phyloP scores from a whole-genome alignment of 1,140 invertebrate species.

The Rhagoletis zephyria region DNA sequence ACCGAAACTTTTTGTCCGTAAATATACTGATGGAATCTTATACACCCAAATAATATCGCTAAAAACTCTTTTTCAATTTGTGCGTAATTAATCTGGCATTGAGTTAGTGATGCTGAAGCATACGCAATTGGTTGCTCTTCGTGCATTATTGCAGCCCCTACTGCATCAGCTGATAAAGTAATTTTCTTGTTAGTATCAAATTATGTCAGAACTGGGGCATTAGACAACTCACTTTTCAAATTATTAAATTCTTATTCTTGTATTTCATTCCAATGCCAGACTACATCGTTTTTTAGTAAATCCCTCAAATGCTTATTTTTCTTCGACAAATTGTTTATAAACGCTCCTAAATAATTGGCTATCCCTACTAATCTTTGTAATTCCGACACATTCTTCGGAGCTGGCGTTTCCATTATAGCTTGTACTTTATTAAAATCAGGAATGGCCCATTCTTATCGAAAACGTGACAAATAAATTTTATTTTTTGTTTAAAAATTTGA shows the following conservation, averaged over 20 bases:
- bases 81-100: neutral
- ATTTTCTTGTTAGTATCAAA: neutral
- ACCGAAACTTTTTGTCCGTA: neutral
- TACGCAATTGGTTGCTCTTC: too few species aligned
- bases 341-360: constrained; percentile 63
- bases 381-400: constrained; percentile 63
- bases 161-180: neutral
- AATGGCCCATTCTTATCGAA: constrained; percentile 32
- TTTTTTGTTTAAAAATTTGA: constrained; percentile 61
- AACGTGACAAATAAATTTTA: constrained; percentile 59
- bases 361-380: constrained; percentile 65
- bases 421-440: constrained; percentile 61
- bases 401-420: constrained; percentile 61
- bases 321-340: constrained; percentile 63
- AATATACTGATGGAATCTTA: constrained; percentile 1
- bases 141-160: too few species aligned
- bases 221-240: constrained; percentile 64
- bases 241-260: constrained; percentile 48
- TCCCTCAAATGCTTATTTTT: constrained; percentile 57
- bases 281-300: constrained; percentile 50
- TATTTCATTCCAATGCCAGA: neutral
- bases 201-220: constrained; percentile 63
- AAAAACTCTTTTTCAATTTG: constrained; percentile 21
- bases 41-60: neutral
- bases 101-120: neutral